Evolutionary conservation across 2,797 vertebrate genomes (phyloP), one percentile per base, ranked within the genome.

Genomic region (Hypotaenidia philippensis): DNA sequence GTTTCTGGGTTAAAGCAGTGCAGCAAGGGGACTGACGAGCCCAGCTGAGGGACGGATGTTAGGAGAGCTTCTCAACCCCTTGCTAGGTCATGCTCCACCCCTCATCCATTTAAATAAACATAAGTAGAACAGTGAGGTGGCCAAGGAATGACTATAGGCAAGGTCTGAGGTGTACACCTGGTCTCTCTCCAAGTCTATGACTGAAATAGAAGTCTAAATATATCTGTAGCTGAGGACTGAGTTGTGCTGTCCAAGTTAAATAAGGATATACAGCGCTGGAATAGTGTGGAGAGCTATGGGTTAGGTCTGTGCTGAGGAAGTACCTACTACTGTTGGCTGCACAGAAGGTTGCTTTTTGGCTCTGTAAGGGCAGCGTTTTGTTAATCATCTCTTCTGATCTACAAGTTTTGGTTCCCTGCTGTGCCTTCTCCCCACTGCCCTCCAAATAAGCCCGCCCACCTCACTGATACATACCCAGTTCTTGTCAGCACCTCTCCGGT

Each of bases 131-230:
- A 53, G 65, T n/a, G 72, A 91, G 40, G 61, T 93, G 84, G 91
- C 72, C 5, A 3, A 92, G 83, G 32, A 90, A 95, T 90, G 40
- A 74, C 78, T 92, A 40, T 11, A 80, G 88, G 56, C 76, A 87
- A 90, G 57, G 65, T 83, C 82, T 95, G 92, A 94, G 83, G 85
- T 79, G 80, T 60, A 63, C n/a, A 78, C 27, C 55, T 86, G 83
- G 80, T 93, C 55, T 69, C 34, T 82, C 49, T 96, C 89, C 91
- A 86, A 94, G 72, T 49, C 76, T 90, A 2, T 74, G 77, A 91
- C 83, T 88, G 83, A 92, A 96, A 88, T 14, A 94, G 59, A 69
- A 85, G 44, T 71, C 76, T 78, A 45, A 38, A 59, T 78, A 8
- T 91, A 76, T 64, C 89, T 94, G 40, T 68, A 90, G 72, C 53